A percentile compares a stretch with the other conserved stretches of the same genome.
phyloP scores from a whole-genome alignment of 1,140 invertebrate species.

The Galleria mellonella region DNA sequence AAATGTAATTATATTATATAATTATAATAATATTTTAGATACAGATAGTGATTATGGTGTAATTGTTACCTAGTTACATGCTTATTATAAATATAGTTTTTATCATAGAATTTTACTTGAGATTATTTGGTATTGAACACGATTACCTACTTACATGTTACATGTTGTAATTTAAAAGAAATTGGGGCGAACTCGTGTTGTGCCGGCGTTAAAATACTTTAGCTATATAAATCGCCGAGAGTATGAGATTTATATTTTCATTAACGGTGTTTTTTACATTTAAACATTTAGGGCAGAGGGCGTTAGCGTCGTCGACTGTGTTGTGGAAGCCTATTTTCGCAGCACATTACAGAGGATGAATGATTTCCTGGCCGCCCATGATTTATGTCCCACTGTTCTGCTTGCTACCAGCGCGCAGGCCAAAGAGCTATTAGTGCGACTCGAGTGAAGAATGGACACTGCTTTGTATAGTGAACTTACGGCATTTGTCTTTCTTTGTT shows the following conservation, averaged over 20 bases:
- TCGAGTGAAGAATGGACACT: conserved; percentile 53
- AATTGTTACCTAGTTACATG: too few relatives aligned
- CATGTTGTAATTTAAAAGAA: too few relatives aligned
- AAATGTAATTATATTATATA: too few relatives aligned
- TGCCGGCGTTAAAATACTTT: background rate
- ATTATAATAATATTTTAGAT: too few relatives aligned
- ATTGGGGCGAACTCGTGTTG: conserved; percentile 1
- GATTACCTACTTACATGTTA: too few relatives aligned
- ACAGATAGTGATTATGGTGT: too few relatives aligned
- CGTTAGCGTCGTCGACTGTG: conserved; percentile 33
- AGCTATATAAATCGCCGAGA: conserved; percentile 23
- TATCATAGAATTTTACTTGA: too few relatives aligned
- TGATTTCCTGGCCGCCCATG: conserved; percentile 65
- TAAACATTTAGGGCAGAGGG: conserved; percentile 60
- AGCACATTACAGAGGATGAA: conserved; percentile 70
- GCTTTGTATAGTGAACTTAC: conserved; percentile 47
- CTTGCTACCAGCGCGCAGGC: conserved; percentile 21
- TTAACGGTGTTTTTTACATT: conserved; percentile 42
- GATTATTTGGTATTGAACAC: too few relatives aligned
- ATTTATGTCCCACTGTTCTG: conserved; percentile 57
- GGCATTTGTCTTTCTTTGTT: conserved; percentile 61
- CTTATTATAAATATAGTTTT: too few relatives aligned
- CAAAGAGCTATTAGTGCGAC: conserved; percentile 49
- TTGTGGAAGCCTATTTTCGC: conserved; percentile 68
- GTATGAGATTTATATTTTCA: conserved; percentile 51